Base-by-base conservation (phyloP, 2,113 vertebrate species). In the Rhynchopsitta pachyrhyncha region DNA sequence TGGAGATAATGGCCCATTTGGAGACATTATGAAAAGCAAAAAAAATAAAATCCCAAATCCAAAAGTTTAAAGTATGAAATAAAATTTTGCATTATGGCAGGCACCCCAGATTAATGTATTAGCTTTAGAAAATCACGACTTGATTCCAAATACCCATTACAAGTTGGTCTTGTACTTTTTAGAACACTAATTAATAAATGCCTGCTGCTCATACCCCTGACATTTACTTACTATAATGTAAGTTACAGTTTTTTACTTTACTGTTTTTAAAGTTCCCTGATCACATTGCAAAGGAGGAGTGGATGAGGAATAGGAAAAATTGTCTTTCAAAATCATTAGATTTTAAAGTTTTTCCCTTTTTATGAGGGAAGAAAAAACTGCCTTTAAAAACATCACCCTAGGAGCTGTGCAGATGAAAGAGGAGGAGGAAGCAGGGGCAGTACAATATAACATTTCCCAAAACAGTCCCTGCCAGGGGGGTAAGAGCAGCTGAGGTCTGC, bases 241-340 rank as follows among this genome's bases (percentile, higher is more conserved):
- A 53, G 11, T 10, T 16, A 55, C 6, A 35, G 15, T 35, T 29
- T 57, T 63, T 37, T 25, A 8, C 64, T 29, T 39, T 14, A 50
- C 9, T n/a, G 17, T 1, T 90, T 92, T 90, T 63, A 31, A 84
- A 46, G 31, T 44, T 78, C 16, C 10, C 20, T 52, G 18, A 50
- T 82, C 55, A 18, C 20, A 27, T 10, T 59, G n/a, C 23, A 66
- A 82, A 75, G 17, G 15, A 52, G 3, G 6, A 4, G 6, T 22
- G 5, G 31, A 41, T 53, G 11, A 75, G 13, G 57, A 85, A 60
- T 10, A 55, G 0, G 0, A 57, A 5, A 67, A 16, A 1, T 19
- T 25, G 35, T 7, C 14, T 64, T 44, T 44, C 8, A 67, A 22
- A 90, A 70, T 10, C 9, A 1, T 33, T 52, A 10, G 19, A 50